Evolutionary conservation across 2,888 invertebrate species (phyloP).

Genomic region (Pristionchus mayeri): DNA sequence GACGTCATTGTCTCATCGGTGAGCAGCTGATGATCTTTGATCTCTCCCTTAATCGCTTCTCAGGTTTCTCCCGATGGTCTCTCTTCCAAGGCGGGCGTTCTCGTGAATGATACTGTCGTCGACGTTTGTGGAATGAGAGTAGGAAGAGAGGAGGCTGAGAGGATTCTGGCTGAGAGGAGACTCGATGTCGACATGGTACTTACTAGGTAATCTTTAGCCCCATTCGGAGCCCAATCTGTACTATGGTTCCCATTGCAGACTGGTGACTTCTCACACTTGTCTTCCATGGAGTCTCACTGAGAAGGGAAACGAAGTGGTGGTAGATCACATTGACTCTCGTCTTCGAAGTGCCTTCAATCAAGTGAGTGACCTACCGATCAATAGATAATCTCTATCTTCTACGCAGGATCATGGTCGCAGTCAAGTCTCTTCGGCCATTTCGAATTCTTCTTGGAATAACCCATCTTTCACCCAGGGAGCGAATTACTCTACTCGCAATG

Average conservation of each 20-base stretch:
- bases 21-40: neutral
- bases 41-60: neutral
- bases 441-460: constrained; percentile 31
- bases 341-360: neutral
- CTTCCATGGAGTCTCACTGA: constrained; percentile 67
- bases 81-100: constrained; percentile 26
- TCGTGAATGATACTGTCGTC: constrained; percentile 9
- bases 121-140: constrained; percentile 29
- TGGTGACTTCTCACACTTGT: constrained; percentile 62
- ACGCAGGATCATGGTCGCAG: constrained; percentile 14
- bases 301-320: constrained; percentile 64
- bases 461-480: neutral
- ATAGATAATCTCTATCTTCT: neutral
- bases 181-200: constrained; percentile 37
- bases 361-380: neutral
- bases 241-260: constrained; percentile 50
- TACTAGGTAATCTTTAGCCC: neutral
- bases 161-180: neutral
- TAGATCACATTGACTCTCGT: constrained; percentile 20
- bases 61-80: constrained; percentile 22
- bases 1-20: constrained; percentile 17
- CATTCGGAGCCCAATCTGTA: too few species aligned
- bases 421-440: constrained; percentile 3
- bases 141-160: constrained; percentile 18
- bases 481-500: neutral